Evolutionary conservation across 2,113 vertebrate species (phyloP), one percentile per base, ranked within the genome.

Genomic region (Cyanoderma ruficeps): DNA sequence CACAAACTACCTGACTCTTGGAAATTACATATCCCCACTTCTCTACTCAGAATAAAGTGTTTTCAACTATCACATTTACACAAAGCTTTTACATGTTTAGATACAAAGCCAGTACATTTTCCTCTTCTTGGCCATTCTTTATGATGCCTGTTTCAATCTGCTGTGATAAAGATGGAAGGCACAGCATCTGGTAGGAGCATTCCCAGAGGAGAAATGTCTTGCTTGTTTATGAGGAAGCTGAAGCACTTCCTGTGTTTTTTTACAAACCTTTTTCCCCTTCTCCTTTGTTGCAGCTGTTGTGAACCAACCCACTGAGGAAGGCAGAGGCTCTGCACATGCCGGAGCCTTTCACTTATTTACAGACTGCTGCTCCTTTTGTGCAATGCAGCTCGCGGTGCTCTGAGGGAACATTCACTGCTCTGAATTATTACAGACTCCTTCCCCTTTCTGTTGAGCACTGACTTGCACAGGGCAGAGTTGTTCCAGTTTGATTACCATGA

Each of bases 321-420:
- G 70, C 1, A 0, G 35, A 82, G 39, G 44, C 72, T 89, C 82
- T 79, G 49, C 0, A 0, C 49, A 25, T 27, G 24, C 61, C 63
- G 59, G 53, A 91, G 22, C 56, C 53, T 78, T 79, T 65, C 27
- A 33, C 52, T 90, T 89, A 79, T 53, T 89, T 87, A 94, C 75
- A 87, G 82, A 57, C 55, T 55, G 25, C 77, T 71, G 63, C 61
- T 93, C 89, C 91, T 77, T 94, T 91, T 90, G 67, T 87, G 88
- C 70, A 89, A 7, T 35, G 72, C 83, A 94, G 77, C 30, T 46
- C 56, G 50, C 0, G 0, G 47, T 44, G 55, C 49, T 37, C 87
- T 60, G 70, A 78, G 69, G 53, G 74, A 60, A 77, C 18, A 67
- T 41, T 56, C 47, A 42, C 41, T 49, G 53, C 35, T 31, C 31